Percentiles rank a stretch among this genome's conserved stretches.
Evolutionary conservation across 2,113 vertebrate genomes (phyloP).

Genomic region (Ctenomys sociabilis): DNA sequence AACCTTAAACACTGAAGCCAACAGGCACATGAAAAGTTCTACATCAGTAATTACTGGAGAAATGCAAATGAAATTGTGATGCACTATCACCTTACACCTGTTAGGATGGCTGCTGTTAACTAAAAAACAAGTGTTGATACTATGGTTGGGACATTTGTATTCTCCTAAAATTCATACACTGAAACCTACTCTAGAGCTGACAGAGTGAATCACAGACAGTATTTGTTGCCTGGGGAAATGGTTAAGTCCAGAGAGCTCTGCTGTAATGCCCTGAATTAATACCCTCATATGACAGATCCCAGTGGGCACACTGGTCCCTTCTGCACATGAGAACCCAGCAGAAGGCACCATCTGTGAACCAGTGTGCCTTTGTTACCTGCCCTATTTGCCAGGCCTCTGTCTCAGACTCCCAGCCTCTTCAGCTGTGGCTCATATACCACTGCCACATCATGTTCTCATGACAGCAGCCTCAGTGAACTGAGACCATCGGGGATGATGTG

Average conservation of each 20-base stretch:
- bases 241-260: neutral
- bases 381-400: neutral
- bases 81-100: neutral
- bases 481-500: neutral
- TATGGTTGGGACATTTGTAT: neutral
- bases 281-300: neutral
- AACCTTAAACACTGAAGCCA: conserved; percentile 21
- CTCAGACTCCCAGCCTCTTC: neutral
- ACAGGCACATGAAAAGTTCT: neutral
- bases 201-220: neutral
- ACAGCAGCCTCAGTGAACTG: neutral
- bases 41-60: neutral
- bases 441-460: neutral
- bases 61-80: neutral
- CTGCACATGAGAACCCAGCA: neutral
- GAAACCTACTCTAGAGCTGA: neutral
- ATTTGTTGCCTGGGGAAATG: neutral
- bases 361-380: no score
- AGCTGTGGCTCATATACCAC: neutral
- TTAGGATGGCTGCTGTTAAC: neutral
- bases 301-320: neutral
- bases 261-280: neutral
- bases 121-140: neutral
- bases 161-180: neutral
- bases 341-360: neutral